phyloP scores from a whole-genome alignment of 2,797 vertebrate genomes.

The Rhabdophis nuchalis region DNA sequence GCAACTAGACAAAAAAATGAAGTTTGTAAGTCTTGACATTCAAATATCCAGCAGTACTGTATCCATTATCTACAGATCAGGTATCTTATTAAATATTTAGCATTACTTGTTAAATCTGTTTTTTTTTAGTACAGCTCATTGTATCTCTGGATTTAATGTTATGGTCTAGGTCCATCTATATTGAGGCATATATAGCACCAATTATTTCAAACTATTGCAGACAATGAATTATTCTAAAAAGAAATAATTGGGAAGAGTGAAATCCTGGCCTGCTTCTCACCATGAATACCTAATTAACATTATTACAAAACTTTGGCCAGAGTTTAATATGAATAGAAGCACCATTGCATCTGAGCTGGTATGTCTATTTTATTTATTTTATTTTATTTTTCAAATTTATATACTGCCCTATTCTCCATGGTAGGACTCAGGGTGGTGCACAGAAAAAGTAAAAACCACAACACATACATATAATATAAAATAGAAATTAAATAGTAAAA shows the following conservation, averaged over 20 bases:
- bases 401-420: no score
- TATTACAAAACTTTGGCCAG: not conserved
- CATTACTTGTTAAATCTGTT: not conserved
- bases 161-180: not conserved
- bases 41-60: conserved; percentile 3
- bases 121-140: conserved; percentile 4
- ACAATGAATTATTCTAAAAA: no score
- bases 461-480: no score
- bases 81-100: not conserved
- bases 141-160: conserved; percentile 1
- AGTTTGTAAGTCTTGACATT: conserved; percentile 12
- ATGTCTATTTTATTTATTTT: no score
- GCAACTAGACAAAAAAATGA: conserved; percentile 1
- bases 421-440: no score
- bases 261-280: not conserved
- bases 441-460: no score
- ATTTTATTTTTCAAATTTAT: no score
- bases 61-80: not conserved
- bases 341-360: not conserved
- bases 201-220: not conserved
- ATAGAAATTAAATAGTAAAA: no score
- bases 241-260: not conserved
- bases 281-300: not conserved
- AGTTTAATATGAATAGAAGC: not conserved
- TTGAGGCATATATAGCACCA: not conserved